These are phyloP conservation scores for Chinchilla lanigera DNA, from an alignment of 2,113 vertebrate genomes.

Conservation along the genomic window DNA sequence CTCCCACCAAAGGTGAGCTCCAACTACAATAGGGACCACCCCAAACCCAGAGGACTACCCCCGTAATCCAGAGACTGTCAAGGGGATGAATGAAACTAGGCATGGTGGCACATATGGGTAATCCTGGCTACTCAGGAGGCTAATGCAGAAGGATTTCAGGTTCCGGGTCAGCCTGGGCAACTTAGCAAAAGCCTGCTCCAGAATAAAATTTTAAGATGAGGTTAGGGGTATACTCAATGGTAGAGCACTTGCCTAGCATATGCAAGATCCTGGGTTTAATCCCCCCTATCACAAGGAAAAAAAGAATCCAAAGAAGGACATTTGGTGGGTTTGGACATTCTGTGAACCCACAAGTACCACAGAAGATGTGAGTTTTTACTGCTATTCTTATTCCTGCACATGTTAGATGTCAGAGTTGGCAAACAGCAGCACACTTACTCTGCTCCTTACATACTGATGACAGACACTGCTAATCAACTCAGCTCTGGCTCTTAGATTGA, in stretches of 20 bases:
- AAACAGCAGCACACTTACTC: background rate
- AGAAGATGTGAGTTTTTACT: background rate
- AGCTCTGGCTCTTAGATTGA: background rate
- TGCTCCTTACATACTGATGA: background rate
- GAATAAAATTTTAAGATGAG: background rate
- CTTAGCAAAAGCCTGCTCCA: background rate
- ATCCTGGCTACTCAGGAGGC: background rate
- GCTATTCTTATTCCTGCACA: background rate
- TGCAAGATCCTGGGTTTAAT: background rate
- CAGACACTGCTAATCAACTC: slow-evolving; percentile 7
- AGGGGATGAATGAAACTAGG: background rate
- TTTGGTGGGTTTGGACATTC: background rate
- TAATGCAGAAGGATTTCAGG: background rate
- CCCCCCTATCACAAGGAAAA: background rate
- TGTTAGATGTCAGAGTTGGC: background rate
- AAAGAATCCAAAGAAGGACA: background rate
- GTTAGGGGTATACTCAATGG: background rate
- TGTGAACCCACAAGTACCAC: background rate
- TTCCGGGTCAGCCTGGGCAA: background rate
- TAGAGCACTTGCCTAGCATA: background rate
- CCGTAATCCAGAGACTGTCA: background rate
- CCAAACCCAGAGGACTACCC: background rate
- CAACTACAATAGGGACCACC: rapidly evolving
- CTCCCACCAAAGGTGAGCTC: background rate
- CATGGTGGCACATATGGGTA: background rate